A percentile compares a stretch with the other conserved stretches of the same genome.
These are phyloP conservation scores for Chironomus tepperi DNA, from an alignment of 1,140 invertebrate genomes.

Conservation along the genomic window DNA sequence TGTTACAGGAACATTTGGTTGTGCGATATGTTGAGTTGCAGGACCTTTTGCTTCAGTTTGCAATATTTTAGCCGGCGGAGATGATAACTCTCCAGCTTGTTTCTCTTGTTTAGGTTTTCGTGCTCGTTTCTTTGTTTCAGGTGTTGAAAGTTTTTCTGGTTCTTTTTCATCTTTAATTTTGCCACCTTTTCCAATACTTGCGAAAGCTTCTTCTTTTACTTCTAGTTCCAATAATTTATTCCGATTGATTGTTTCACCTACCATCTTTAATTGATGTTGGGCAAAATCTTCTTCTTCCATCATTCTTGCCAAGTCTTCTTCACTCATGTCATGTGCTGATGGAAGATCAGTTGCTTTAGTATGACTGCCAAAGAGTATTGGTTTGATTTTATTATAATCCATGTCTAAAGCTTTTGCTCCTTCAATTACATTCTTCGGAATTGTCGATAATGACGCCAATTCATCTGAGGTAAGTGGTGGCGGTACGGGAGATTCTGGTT, in stretches of 20 bases:
- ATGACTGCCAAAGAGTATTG: slow-evolving; percentile 36
- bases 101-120: slow-evolving; percentile 30
- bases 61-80: slow-evolving; percentile 25
- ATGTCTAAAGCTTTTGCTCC: slow-evolving; percentile 40
- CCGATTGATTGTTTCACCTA: slow-evolving; percentile 44
- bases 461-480: slow-evolving; percentile 30
- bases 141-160: slow-evolving; percentile 28
- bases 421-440: slow-evolving; percentile 37
- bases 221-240: slow-evolving; percentile 47
- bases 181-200: slow-evolving; percentile 29
- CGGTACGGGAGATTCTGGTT: background rate
- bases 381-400: slow-evolving; percentile 43
- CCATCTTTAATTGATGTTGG: slow-evolving; percentile 46
- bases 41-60: background rate
- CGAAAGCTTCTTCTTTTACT: slow-evolving; percentile 41
- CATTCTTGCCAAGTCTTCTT: slow-evolving; percentile 50
- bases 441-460: slow-evolving; percentile 36
- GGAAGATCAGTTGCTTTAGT: slow-evolving; percentile 40
- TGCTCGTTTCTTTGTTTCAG: slow-evolving; percentile 39
- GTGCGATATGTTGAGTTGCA: slow-evolving; percentile 28
- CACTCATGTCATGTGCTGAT: slow-evolving; percentile 42
- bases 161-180: slow-evolving; percentile 21
- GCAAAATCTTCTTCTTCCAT: slow-evolving; percentile 54
- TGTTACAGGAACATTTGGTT: slow-evolving; percentile 18
- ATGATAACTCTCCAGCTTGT: slow-evolving; percentile 23